Base-by-base conservation (phyloP, 2,113 vertebrate genomes). In the Heterotilapia buettikoferi region DNA sequence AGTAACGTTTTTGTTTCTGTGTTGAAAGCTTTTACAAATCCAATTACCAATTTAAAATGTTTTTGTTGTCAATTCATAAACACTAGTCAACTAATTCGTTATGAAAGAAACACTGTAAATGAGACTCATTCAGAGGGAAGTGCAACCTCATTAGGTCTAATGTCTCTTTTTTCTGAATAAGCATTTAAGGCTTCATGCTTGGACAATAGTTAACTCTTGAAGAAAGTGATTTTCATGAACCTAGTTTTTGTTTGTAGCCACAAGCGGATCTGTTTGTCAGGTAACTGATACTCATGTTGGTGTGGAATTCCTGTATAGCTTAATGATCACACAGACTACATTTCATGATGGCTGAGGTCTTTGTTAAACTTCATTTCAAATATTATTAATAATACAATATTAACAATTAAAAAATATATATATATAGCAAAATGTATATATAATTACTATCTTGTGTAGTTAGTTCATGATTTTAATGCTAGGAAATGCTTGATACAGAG, bases 371-470 rank as follows among this genome's bases (percentile, higher is more conserved):
- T 59, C 0, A 59, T 3, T 16, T 59, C 7, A 16, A 16, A 59
- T 56, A 26, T 56, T 56, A 56, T 26, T 56, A 26, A 56, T 56
- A 2, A 56, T 56, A 56, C 54, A 57, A 56, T 56, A 56, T 56
- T 13, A 21, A 54, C n/a, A 21, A 54, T 54, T 21, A 40, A 5
- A 2, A 6, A 29, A 7, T 7, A 45, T 7, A 18, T 11, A 6
- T 21, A 12, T 21, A 54, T 2, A 1, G 0, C 9, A 10, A 53
- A 53, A 53, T n/a, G 4, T 54, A 24, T 54, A 54, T 24, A 12
- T 12, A 0, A 54, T 54, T 54, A 21, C n/a, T 21, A 1, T 11
- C 52, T 21, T n/a, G n/a, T n/a, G 52, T 54, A 2, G 53, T 21
- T 54, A 21, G n/a, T 54, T 54, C 9, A 21, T 54, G 9, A 21